phyloP scores from a whole-genome alignment of 1,140 invertebrate genomes.

The Drosophila oshimai region DNA sequence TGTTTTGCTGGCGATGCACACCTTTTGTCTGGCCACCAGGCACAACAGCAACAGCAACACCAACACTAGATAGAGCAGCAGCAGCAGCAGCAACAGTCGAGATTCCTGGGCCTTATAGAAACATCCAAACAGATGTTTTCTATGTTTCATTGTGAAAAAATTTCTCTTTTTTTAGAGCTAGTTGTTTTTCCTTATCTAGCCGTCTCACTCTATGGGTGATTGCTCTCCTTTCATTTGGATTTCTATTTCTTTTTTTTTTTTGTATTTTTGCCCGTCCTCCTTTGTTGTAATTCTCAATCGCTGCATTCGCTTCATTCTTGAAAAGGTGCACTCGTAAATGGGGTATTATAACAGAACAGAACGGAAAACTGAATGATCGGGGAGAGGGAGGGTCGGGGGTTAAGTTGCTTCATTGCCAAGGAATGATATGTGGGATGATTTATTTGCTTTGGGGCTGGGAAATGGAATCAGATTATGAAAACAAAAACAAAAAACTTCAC shows the following conservation, averaged over 20 bases:
- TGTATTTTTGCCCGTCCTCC: conserved; percentile 15
- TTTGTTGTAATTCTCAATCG: conserved; percentile 42
- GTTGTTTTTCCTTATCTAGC: conserved; percentile 13
- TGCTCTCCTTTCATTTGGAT: conserved; percentile 49
- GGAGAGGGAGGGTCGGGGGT: background rate
- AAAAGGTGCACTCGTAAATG: conserved; percentile 20
- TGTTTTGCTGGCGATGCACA: conserved; percentile 61
- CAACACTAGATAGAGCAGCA: no score
- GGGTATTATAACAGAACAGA: conserved; percentile 1
- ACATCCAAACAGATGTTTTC: conserved; percentile 71
- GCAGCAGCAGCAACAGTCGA: background rate
- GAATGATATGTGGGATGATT: conserved; percentile 23
- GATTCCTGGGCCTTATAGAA: conserved; percentile 30
- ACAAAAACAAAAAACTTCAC: conserved; percentile 4
- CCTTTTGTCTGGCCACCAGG: conserved; percentile 51
- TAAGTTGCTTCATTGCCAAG: conserved; percentile 22
- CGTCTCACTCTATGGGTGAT: conserved; percentile 14
- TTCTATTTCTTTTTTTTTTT: conserved; percentile 24
- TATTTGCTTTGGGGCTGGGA: background rate
- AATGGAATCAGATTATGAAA: background rate
- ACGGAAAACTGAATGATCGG: conserved; percentile 26
- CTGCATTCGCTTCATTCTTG: conserved; percentile 48
- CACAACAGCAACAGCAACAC: conserved; percentile 24
- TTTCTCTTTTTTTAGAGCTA: conserved; percentile 28
- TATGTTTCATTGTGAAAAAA: conserved; percentile 58